phyloP scores from a whole-genome alignment of 1,140 invertebrate species.

The Melanaphis sacchari region DNA sequence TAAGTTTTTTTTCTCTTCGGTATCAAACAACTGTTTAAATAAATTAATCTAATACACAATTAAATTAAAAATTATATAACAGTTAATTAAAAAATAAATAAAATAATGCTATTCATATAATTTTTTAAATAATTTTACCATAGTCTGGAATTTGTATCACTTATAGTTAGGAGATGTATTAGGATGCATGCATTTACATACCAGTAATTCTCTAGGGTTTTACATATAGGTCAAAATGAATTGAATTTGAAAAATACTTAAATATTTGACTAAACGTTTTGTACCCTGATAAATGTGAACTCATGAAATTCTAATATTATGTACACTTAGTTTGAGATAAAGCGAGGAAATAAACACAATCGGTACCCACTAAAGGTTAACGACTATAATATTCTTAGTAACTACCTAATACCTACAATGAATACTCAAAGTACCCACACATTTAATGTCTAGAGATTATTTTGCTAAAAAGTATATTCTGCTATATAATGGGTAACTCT shows the following conservation, averaged over 20 bases:
- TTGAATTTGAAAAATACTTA: not conserved
- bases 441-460: not conserved
- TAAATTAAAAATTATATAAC: not conserved
- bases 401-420: not conserved
- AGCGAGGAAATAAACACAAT: not conserved
- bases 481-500: not conserved
- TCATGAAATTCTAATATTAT: constrained; percentile 15
- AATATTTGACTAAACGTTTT: not conserved
- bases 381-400: not conserved
- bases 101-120: not conserved
- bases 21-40: not conserved
- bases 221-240: not conserved
- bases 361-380: not conserved
- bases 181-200: not conserved
- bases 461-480: not conserved
- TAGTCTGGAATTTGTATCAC: not conserved
- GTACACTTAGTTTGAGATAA: not conserved
- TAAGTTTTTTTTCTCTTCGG: not conserved
- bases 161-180: no score
- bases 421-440: not conserved
- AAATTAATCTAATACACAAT: not conserved
- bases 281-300: not conserved
- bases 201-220: not conserved
- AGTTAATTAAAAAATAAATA: not conserved
- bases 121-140: not conserved